phyloP scores from a whole-genome alignment of 2,797 vertebrate genomes.

The Huso huso region DNA sequence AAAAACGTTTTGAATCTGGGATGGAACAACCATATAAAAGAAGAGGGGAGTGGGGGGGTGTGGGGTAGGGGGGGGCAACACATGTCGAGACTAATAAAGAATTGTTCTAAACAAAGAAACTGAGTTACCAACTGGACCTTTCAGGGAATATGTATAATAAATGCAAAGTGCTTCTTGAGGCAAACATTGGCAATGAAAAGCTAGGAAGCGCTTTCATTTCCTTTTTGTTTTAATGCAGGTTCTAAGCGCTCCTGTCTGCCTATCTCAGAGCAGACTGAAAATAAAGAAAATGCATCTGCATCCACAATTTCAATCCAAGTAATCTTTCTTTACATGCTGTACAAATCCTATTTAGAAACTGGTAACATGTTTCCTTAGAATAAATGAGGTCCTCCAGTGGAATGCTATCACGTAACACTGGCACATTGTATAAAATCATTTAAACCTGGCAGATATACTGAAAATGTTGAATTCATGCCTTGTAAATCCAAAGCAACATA shows the following conservation, averaged over 20 bases:
- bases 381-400: too few species aligned
- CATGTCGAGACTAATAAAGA: conserved; percentile 60
- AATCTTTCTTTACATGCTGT: background rate
- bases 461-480: too few species aligned
- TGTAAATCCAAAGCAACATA: too few species aligned
- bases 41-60: background rate
- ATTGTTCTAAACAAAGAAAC: conserved; percentile 14
- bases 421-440: too few species aligned
- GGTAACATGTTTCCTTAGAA: too few species aligned
- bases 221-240: conserved; percentile 43
- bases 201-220: conserved; percentile 54
- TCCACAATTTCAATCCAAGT: background rate
- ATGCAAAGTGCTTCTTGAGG: conserved; percentile 35
- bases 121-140: conserved; percentile 10
- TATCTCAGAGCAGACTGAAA: conserved; percentile 47
- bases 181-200: conserved; percentile 63
- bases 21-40: background rate
- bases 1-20: background rate
- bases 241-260: conserved; percentile 42
- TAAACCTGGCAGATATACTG: too few species aligned
- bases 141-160: conserved; percentile 13
- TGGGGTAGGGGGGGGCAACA: conserved; percentile 38
- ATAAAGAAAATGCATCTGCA: conserved; percentile 22
- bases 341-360: background rate
- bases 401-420: too few species aligned